Evolutionary conservation across 2,888 invertebrate species (phyloP).

Genomic region (Drosophila putrida): DNA sequence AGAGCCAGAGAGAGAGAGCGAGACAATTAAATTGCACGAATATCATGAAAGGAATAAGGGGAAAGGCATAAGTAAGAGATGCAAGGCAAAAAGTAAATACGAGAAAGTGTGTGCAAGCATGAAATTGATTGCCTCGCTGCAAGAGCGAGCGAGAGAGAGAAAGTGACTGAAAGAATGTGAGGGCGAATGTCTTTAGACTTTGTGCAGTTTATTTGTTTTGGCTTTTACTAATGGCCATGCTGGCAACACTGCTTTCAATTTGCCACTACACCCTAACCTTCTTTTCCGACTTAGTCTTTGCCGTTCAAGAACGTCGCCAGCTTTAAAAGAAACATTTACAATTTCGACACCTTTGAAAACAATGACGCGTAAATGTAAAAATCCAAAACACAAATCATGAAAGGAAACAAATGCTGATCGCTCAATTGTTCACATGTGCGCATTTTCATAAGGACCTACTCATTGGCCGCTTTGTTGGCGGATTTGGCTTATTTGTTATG

Average conservation of each 20-base stretch:
- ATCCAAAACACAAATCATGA: conserved; percentile 31
- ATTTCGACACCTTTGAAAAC: conserved; percentile 16
- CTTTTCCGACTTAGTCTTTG: background rate
- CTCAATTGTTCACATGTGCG: conserved; percentile 53
- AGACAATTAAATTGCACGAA: conserved; percentile 68
- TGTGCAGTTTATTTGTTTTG: conserved; percentile 56
- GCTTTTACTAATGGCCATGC: conserved; percentile 44
- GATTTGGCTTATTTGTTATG: conserved; percentile 61
- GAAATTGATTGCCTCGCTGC: conserved; percentile 71
- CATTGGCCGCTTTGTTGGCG: conserved; percentile 24
- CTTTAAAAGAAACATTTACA: conserved; percentile 15
- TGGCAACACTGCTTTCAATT: conserved; percentile 25
- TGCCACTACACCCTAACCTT: conserved; percentile 27
- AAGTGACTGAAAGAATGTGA: background rate
- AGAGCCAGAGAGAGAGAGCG: conserved; percentile 30
- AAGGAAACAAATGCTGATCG: conserved; percentile 53
- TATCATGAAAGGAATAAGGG: conserved; percentile 2
- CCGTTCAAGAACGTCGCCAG: background rate
- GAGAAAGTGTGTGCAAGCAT: conserved; percentile 49
- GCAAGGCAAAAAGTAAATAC: conserved; percentile 17
- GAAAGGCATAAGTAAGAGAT: background rate
- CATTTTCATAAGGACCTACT: conserved; percentile 38
- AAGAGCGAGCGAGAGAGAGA: background rate
- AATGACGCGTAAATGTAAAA: conserved; percentile 39
- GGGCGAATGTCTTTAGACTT: conserved; percentile 6